A percentile compares a stretch with the other conserved stretches of the same genome.
Conservation (phyloP, 2,113 vertebrate genomes). For the Macrotis lagotis region DNA sequence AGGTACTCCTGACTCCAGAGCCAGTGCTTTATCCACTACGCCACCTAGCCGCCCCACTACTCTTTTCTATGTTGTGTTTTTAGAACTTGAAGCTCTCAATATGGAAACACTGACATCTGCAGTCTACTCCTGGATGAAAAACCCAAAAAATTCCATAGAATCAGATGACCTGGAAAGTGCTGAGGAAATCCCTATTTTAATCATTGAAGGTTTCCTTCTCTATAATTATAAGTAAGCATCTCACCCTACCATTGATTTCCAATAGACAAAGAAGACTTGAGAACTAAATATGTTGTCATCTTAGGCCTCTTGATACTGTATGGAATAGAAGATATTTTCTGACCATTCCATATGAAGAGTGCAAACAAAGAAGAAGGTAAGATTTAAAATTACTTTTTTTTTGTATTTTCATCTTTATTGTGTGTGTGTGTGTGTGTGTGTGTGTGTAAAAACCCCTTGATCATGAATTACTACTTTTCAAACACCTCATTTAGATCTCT, state of each 20-base stretch:
- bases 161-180: conserved; percentile 42
- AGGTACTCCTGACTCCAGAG: no score
- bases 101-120: conserved; percentile 93
- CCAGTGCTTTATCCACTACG: no score
- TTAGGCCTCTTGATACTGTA: conserved; percentile 89
- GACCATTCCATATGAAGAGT: conserved; percentile 92
- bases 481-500: background rate
- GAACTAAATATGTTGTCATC: conserved; percentile 72
- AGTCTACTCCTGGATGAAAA: conserved; percentile 84
- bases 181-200: conserved; percentile 85
- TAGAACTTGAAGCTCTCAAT: conserved; percentile 92
- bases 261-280: background rate
- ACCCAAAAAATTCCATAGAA: conserved; percentile 67
- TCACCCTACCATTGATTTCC: background rate
- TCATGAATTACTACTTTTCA: background rate
- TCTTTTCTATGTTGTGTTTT: conserved; percentile 57
- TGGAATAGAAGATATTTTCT: conserved; percentile 93
- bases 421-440: background rate
- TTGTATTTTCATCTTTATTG: background rate
- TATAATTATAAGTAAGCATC: conserved; percentile 91
- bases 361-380: conserved; percentile 92
- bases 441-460: background rate
- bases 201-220: conserved; percentile 96
- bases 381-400: conserved; percentile 37
- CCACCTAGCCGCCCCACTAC: no score